Conservation (phyloP, 2,797 vertebrate genomes). For the Myiotriccus ornatus region DNA sequence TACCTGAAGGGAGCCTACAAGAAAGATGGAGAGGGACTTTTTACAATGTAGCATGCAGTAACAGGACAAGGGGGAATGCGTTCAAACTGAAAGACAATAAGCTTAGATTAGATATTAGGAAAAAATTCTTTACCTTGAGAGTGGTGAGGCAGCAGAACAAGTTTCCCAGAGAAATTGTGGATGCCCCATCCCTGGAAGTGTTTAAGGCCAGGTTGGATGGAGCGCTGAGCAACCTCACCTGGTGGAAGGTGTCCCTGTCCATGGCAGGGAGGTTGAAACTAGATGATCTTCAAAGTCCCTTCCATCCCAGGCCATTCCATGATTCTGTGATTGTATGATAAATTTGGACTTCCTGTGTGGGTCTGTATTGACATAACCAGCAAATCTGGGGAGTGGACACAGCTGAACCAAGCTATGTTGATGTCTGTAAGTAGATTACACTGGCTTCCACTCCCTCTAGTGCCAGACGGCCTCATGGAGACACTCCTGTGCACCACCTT, state of each 20-base stretch:
- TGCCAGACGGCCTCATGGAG: not conserved
- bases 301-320: not conserved
- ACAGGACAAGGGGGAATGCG: not conserved
- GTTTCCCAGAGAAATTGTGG: not conserved
- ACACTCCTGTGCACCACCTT: not conserved
- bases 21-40: not conserved
- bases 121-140: not conserved
- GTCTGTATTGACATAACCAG: not conserved
- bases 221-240: not conserved
- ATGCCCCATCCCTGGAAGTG: not conserved
- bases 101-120: not conserved
- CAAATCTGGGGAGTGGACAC: fast-evolving
- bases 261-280: not conserved
- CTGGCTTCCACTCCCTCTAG: not conserved
- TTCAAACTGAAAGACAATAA: not conserved
- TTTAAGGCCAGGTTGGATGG: not conserved
- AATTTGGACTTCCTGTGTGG: not conserved
- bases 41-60: not conserved
- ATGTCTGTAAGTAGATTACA: not conserved
- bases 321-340: not conserved
- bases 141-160: not conserved
- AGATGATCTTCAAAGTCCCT: not conserved
- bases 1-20: not conserved
- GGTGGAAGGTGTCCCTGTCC: not conserved
- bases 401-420: not conserved